Evolutionary conservation across 1,140 invertebrate genomes (phyloP).

Genomic region (Scaptodrosophila lebanonensis): DNA sequence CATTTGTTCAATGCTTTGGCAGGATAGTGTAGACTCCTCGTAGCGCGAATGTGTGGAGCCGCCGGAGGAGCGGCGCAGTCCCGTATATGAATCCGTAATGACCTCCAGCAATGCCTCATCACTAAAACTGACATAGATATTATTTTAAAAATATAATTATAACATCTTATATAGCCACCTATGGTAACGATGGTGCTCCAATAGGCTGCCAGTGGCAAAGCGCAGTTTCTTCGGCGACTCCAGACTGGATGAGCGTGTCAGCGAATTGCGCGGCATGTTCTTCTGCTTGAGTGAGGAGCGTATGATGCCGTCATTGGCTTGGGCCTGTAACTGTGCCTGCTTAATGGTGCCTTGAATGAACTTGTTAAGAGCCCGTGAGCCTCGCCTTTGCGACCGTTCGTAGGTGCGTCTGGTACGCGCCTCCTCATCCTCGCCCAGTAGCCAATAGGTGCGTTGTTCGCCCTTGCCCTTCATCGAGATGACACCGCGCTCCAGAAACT

Average conservation of each 20-base stretch:
- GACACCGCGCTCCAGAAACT: slow-evolving; percentile 84
- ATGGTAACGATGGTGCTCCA: slow-evolving; percentile 81
- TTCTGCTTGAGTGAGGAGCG: slow-evolving; percentile 83
- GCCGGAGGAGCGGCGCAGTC: slow-evolving; percentile 72
- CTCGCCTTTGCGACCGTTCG: slow-evolving; percentile 78
- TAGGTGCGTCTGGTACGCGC: slow-evolving; percentile 79
- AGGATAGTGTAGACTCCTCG: slow-evolving; percentile 75
- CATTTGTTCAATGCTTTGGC: slow-evolving; percentile 77
- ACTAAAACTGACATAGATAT: slow-evolving; percentile 58
- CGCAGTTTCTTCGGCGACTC: slow-evolving; percentile 88
- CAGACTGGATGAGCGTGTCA: slow-evolving; percentile 83
- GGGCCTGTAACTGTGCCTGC: slow-evolving; percentile 38
- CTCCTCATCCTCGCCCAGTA: slow-evolving; percentile 85
- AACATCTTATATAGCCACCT: slow-evolving; percentile 49
- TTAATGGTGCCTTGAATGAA: slow-evolving; percentile 69
- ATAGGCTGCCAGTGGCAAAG: slow-evolving; percentile 84
- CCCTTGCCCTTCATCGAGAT: slow-evolving; percentile 93
- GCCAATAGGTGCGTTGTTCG: slow-evolving; percentile 90
- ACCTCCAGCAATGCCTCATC: slow-evolving; percentile 81
- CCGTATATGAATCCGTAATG: slow-evolving; percentile 73
- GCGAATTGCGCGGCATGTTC: slow-evolving; percentile 58
- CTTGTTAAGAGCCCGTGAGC: slow-evolving; percentile 68
- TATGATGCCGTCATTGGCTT: slow-evolving; percentile 71
- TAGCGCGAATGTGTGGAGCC: slow-evolving; percentile 65
- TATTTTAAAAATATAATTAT: not conserved